phyloP scores from a whole-genome alignment of 1,140 invertebrate species.

The Pemphigus obesinymphae region DNA sequence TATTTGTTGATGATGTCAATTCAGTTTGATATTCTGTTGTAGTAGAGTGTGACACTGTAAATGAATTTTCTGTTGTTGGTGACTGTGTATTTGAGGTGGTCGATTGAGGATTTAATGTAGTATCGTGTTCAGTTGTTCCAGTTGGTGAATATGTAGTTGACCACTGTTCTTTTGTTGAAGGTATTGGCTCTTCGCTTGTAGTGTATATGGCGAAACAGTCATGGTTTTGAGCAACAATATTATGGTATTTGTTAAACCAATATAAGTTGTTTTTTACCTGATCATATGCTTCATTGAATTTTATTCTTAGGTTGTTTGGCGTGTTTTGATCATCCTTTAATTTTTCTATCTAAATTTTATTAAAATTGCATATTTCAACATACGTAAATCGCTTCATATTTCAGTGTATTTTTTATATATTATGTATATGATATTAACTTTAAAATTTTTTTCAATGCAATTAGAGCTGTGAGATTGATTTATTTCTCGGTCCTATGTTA shows the following conservation, averaged over 20 bases:
- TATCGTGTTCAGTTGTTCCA: too few relatives aligned
- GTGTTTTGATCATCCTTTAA: background rate
- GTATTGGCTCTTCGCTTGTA: background rate
- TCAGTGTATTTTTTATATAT: background rate
- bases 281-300: background rate
- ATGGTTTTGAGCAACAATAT: background rate
- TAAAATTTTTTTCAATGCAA: too few relatives aligned
- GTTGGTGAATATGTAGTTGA: background rate
- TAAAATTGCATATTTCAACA: too few relatives aligned
- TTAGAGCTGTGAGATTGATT: too few relatives aligned
- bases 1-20: background rate
- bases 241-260: background rate
- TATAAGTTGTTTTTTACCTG: background rate
- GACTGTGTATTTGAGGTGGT: rapidly evolving
- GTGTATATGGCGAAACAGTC: background rate
- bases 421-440: background rate
- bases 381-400: too few relatives aligned
- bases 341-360: background rate
- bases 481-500: too few relatives aligned
- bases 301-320: background rate
- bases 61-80: background rate
- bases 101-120: too few relatives aligned
- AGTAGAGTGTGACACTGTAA: too few relatives aligned
- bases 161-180: background rate
- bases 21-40: rapidly evolving